Evolutionary conservation across 1,140 invertebrate genomes (phyloP).

Genomic region (Penaeus vannamei): DNA sequence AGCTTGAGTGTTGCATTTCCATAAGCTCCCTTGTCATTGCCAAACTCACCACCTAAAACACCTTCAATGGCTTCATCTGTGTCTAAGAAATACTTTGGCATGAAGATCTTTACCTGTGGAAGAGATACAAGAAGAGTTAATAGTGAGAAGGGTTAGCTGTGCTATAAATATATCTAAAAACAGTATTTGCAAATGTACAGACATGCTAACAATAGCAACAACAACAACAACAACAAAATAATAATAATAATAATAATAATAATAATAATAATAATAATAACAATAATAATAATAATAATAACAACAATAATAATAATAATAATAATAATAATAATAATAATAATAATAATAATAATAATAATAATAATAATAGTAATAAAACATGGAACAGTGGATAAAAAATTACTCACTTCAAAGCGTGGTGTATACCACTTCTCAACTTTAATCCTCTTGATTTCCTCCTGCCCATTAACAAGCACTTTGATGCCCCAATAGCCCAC

Average conservation of each 20-base stretch:
- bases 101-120: slow-evolving; percentile 66
- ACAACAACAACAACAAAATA: too few species aligned
- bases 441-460: slow-evolving; percentile 72
- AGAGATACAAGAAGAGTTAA: not conserved
- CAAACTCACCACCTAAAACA: slow-evolving; percentile 70
- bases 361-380: not conserved
- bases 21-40: slow-evolving; percentile 60
- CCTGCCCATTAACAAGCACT: slow-evolving; percentile 72
- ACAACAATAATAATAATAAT: too few species aligned
- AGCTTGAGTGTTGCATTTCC: slow-evolving; percentile 58
- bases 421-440: slow-evolving; percentile 74
- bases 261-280: too few species aligned
- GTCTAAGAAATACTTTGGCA: slow-evolving; percentile 71
- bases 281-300: too few species aligned
- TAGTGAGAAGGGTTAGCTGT: not conserved
- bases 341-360: too few species aligned
- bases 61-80: slow-evolving; percentile 71
- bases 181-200: too few species aligned
- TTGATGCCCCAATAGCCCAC: slow-evolving; percentile 74
- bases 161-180: not conserved
- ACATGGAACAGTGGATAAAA: not conserved
- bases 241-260: too few species aligned
- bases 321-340: too few species aligned
- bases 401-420: slow-evolving; percentile 72
- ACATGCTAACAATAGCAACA: too few species aligned